These are phyloP conservation scores for Ryuthela nishihirai DNA, from an alignment of 2,888 invertebrate genomes.

Conservation along the genomic window DNA sequence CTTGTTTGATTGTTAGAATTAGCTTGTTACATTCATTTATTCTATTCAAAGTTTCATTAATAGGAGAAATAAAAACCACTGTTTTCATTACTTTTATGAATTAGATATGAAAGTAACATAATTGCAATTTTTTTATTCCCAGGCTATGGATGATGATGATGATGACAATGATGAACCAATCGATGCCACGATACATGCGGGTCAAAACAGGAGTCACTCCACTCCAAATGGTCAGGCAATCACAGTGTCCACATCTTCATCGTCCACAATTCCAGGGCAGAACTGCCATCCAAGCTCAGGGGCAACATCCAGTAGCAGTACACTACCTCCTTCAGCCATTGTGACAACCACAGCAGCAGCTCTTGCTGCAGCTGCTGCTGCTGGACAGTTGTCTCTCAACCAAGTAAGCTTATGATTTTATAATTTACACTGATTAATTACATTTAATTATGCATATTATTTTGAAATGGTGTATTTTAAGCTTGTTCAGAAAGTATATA, in stretches of 20 bases:
- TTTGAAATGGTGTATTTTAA: no score
- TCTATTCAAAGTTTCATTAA: no score
- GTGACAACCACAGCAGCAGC: constrained; percentile 49
- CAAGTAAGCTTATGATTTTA: constrained; percentile 51
- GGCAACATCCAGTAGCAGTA: constrained; percentile 2
- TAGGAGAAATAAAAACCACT: no score
- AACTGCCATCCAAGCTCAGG: constrained; percentile 22
- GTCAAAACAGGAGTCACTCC: constrained; percentile 3
- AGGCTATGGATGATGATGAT: constrained; percentile 41
- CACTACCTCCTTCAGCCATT: constrained; percentile 7
- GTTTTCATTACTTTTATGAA: no score
- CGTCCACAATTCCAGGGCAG: constrained; percentile 2
- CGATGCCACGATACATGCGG: constrained; percentile 35
- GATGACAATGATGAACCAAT: constrained; percentile 37
- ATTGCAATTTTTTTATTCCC: neutral
- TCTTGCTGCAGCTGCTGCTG: constrained; percentile 52
- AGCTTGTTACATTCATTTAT: no score
- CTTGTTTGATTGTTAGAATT: no score
- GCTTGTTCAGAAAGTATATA: no score
- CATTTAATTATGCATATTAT: no score
- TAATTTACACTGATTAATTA: no score
- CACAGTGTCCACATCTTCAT: neutral
- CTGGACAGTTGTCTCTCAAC: constrained; percentile 53
- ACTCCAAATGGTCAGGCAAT: constrained; percentile 16
- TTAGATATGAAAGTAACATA: no score